These are phyloP conservation scores for Galaxea fascicularis DNA, from an alignment of 92 coral and sea anemone genomes.

Conservation along the genomic window DNA sequence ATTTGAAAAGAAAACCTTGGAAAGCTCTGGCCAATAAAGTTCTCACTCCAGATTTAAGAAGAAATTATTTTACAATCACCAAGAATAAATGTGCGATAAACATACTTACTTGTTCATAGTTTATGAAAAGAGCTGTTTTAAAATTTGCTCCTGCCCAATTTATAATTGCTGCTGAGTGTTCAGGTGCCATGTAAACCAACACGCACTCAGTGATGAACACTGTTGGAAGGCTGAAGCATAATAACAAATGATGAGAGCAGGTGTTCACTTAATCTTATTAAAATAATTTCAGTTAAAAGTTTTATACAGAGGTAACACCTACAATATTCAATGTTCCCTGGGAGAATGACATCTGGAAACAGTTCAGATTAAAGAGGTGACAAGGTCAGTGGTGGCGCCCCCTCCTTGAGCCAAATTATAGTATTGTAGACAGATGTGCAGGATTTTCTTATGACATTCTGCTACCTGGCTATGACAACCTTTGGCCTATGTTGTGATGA, in stretches of 20 bases:
- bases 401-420: too few species aligned
- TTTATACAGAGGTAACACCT: too few species aligned
- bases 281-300: too few species aligned
- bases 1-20: too few species aligned
- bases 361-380: too few species aligned
- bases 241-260: neutral
- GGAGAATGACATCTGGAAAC: too few species aligned
- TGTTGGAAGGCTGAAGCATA: constrained; percentile 85
- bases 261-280: neutral
- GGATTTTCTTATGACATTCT: too few species aligned
- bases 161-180: constrained; percentile 77
- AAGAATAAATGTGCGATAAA: neutral
- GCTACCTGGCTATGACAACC: too few species aligned
- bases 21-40: neutral
- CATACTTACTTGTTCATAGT: constrained; percentile 87
- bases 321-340: too few species aligned
- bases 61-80: neutral
- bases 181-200: constrained; percentile 89
- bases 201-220: constrained; percentile 95
- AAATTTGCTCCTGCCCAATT: constrained; percentile 92
- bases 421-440: too few species aligned
- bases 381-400: too few species aligned
- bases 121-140: constrained; percentile 86
- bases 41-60: neutral
- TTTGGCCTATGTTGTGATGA: too few species aligned